Percentiles rank a stretch among this genome's conserved stretches.
Conservation (phyloP, 2,113 vertebrate genomes). For the Gracilinanus agilis region DNA sequence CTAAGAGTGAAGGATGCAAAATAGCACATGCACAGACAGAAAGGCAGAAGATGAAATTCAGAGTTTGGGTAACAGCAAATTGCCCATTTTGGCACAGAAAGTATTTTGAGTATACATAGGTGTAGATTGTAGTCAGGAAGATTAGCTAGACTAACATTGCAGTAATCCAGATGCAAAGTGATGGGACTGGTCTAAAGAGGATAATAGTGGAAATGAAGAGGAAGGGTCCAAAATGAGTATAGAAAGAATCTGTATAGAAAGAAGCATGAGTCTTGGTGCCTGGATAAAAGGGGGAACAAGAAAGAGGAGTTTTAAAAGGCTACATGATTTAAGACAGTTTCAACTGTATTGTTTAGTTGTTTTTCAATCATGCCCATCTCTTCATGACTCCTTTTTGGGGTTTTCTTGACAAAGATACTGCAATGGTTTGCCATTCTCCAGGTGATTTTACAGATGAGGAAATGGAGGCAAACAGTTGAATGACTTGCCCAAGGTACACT, state of each 20-base stretch:
- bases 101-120: background rate
- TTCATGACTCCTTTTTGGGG: background rate
- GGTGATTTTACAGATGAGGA: too few relatives aligned
- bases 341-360: background rate
- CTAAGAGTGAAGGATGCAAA: background rate
- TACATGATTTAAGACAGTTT: background rate
- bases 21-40: background rate
- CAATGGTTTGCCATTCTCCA: background rate
- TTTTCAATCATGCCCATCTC: background rate
- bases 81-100: background rate
- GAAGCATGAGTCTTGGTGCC: background rate
- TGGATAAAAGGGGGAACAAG: background rate
- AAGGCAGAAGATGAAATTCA: background rate
- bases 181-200: background rate
- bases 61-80: background rate
- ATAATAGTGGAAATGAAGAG: background rate
- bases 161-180: background rate
- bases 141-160: background rate
- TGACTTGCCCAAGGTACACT: background rate
- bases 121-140: background rate
- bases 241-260: background rate
- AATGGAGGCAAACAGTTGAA: too few relatives aligned
- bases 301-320: background rate
- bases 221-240: background rate
- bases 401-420: background rate